Evolutionary conservation across 2,888 invertebrate genomes (phyloP), one percentile per base, ranked within the genome.

Genomic region (Malthinus seriepunctatus): DNA sequence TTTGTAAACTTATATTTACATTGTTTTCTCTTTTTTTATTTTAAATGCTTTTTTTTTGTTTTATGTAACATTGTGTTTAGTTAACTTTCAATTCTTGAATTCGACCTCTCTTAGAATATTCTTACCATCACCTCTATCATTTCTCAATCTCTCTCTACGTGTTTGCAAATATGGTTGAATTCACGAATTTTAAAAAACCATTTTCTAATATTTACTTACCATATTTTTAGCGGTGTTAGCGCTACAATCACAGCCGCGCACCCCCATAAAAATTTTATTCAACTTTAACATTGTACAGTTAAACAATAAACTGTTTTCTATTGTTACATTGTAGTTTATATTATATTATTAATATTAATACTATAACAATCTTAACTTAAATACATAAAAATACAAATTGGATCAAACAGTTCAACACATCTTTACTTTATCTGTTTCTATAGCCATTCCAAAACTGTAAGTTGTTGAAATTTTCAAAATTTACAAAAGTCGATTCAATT

Each of bases 241-340:
- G 67, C 66, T 66, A 66, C 60, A 63, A 57, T 63, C 70, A 71
- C 71, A 71, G 73, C 73, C 73, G 66, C 68, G 68, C 71, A 73
- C 71, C 70, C 71, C 71, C 51, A 51, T 12, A 23, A 32, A 15
- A 46, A 31, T 51, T 46, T 44, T 50, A 45, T 38, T 47, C 11
- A 9, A 37, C 51, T 34, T 39, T 44, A 50, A 54, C 48, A 42
- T 47, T 62, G 57, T 62, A 59, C 62, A 62, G 61, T 60, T 62
- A 52, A 63, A 60, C 53, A 65, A 65, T 63, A 75, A 75, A 71
- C 73, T 72, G 74, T 75, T 69, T 75, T 75, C 73, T 76, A 74
- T 72, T 72, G 70, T 65, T 68, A 69, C 45, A 64, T 46, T 49
- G 64, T 69, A 60, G 67, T 72, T 72, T 69, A 56, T 59, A 63